Conservation (phyloP, 2,113 vertebrate species). For the Abramis brama region DNA sequence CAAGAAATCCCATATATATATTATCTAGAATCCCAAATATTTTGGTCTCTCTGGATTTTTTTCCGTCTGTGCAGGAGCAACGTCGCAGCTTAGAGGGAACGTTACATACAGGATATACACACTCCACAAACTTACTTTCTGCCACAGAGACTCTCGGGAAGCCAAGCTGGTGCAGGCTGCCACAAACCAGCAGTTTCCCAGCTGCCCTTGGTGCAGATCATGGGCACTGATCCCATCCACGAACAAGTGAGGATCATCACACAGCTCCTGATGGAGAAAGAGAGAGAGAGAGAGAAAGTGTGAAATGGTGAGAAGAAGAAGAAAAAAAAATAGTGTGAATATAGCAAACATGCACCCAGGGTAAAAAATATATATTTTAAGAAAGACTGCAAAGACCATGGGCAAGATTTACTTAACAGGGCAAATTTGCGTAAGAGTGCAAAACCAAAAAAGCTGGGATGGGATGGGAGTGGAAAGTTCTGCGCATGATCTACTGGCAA, state of each 20-base stretch:
- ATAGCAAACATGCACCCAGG: slow-evolving; percentile 14
- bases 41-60: neutral
- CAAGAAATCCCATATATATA: neutral
- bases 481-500: neutral
- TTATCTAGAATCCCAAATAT: too few relatives aligned
- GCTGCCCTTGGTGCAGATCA: slow-evolving; percentile 74
- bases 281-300: neutral
- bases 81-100: neutral
- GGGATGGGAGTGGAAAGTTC: too few relatives aligned
- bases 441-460: too few relatives aligned
- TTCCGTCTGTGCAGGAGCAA: neutral
- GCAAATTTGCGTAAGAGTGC: too few relatives aligned
- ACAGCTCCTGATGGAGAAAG: slow-evolving; percentile 65
- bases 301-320: slow-evolving; percentile 18
- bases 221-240: slow-evolving; percentile 76
- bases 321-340: slow-evolving; percentile 26
- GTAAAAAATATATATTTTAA: neutral
- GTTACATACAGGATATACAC: neutral
- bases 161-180: slow-evolving; percentile 76
- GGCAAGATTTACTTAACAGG: too few relatives aligned
- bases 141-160: slow-evolving; percentile 71
- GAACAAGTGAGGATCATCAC: slow-evolving; percentile 71
- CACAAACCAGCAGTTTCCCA: slow-evolving; percentile 79
- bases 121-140: slow-evolving; percentile 66
- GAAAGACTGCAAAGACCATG: neutral